These are phyloP conservation scores for Vanessa cardui DNA, from an alignment of 2,888 invertebrate species.

Conservation along the genomic window DNA sequence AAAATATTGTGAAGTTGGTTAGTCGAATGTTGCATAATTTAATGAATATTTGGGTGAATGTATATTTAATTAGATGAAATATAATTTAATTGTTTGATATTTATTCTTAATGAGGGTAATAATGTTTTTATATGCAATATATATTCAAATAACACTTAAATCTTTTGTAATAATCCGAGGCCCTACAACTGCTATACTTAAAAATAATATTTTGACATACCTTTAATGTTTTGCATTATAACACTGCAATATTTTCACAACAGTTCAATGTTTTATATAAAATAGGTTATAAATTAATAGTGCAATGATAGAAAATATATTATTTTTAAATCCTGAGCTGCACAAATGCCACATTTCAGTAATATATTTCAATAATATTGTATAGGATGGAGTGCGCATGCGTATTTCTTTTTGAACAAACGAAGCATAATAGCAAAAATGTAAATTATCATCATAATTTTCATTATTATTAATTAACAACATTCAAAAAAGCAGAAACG, in stretches of 20 bases:
- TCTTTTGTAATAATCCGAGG: too few species aligned
- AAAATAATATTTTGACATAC: too few species aligned
- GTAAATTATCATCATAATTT: neutral
- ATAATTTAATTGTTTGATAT: neutral
- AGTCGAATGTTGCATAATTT: neutral
- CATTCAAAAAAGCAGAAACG: neutral
- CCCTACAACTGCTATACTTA: too few species aligned
- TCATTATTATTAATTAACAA: neutral
- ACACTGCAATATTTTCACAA: neutral
- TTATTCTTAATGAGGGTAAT: neutral
- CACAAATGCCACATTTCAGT: neutral
- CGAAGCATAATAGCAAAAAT: neutral
- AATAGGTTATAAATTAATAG: neutral
- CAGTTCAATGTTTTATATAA: neutral
- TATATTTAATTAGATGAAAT: neutral
- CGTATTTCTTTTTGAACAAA: neutral
- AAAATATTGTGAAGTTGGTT: conserved; percentile 3
- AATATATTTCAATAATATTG: neutral
- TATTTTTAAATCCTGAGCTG: neutral
- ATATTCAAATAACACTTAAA: too few species aligned
- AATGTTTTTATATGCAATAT: too few species aligned
- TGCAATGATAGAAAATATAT: neutral
- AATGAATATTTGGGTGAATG: neutral
- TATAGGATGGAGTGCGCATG: conserved; percentile 3
- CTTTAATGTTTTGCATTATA: neutral